Percentiles rank a stretch among this genome's conserved stretches.
Evolutionary conservation across 1,140 invertebrate species (phyloP).

Genomic region (Lepidurus arcticus): DNA sequence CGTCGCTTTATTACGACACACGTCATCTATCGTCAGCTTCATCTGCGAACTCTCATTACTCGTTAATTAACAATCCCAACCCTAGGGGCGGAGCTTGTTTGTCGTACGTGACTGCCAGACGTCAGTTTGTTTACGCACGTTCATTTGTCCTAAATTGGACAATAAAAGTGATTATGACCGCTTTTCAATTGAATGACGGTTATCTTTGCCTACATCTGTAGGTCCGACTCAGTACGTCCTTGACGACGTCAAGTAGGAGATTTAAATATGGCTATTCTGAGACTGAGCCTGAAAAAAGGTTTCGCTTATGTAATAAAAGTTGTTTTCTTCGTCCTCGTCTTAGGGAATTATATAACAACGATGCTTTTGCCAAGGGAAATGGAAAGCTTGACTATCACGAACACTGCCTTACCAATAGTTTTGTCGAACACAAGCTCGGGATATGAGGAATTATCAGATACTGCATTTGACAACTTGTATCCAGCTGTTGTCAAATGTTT

Average conservation of each 20-base stretch:
- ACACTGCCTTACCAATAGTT: constrained; percentile 3
- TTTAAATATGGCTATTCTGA: background rate
- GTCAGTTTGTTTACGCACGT: background rate
- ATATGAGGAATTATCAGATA: constrained; percentile 37
- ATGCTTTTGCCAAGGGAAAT: background rate
- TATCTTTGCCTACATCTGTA: background rate
- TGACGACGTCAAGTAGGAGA: constrained; percentile 8
- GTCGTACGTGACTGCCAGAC: constrained; percentile 20
- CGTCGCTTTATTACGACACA: too few species aligned
- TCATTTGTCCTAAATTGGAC: background rate
- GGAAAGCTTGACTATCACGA: background rate
- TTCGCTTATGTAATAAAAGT: background rate
- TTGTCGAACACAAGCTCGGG: background rate
- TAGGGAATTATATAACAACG: background rate
- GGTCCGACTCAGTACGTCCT: background rate
- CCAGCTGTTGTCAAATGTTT: constrained; percentile 87
- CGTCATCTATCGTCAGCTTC: too few species aligned
- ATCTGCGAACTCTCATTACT: too few species aligned
- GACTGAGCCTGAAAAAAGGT: background rate
- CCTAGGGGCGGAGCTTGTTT: background rate
- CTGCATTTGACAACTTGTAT: constrained; percentile 72
- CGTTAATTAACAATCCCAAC: background rate
- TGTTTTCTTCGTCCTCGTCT: background rate
- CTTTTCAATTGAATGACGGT: background rate
- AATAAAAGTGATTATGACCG: background rate